These are phyloP conservation scores for Ectropis crepuscularia DNA, from an alignment of 2,888 invertebrate genomes.

Conservation along the genomic window DNA sequence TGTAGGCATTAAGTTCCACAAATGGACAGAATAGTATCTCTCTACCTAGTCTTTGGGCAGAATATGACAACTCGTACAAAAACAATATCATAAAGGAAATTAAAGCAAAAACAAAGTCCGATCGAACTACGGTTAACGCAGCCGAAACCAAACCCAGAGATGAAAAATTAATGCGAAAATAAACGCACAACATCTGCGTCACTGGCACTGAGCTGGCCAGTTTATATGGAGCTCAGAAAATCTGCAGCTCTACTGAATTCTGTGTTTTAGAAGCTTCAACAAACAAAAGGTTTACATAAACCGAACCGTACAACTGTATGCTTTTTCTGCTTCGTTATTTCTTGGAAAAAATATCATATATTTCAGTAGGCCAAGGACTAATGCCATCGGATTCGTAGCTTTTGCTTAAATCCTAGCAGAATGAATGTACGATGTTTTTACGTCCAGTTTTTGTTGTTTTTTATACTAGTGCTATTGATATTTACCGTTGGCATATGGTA, in stretches of 20 bases:
- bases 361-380: too few relatives aligned
- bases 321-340: too few relatives aligned
- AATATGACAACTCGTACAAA: not conserved
- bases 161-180: conserved; percentile 74
- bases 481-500: too few relatives aligned
- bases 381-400: too few relatives aligned
- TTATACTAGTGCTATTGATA: too few relatives aligned
- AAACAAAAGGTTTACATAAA: not conserved
- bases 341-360: too few relatives aligned
- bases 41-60: not conserved
- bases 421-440: too few relatives aligned
- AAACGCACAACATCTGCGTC: conserved; percentile 71
- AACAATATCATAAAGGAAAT: conserved; percentile 20
- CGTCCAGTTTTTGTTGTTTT: too few relatives aligned
- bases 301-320: too few relatives aligned
- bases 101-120: conserved; percentile 43
- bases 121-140: conserved; percentile 56
- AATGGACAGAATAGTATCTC: too few relatives aligned
- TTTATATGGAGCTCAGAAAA: conserved; percentile 47
- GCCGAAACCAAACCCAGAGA: conserved; percentile 57
- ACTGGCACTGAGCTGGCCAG: conserved; percentile 54
- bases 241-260: conserved; percentile 32
- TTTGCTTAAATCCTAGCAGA: too few relatives aligned
- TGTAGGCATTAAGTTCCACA: not conserved
- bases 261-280: conserved; percentile 22